phyloP scores from a whole-genome alignment of 2,797 vertebrate genomes.

The Sebastiscus tertius region DNA sequence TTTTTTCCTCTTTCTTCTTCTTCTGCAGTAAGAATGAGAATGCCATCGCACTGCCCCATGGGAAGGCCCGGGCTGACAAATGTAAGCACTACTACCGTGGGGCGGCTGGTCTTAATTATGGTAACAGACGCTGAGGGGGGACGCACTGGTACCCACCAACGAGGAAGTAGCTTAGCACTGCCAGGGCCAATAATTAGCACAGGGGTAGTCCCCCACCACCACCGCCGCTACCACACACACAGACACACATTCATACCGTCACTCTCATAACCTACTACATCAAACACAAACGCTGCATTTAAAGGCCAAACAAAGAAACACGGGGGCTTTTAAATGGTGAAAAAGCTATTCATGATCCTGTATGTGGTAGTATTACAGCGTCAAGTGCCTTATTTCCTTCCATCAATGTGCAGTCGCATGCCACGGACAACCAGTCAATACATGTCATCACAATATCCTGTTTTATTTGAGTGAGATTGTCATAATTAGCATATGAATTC shows the following conservation, averaged over 20 bases:
- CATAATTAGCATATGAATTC: no score
- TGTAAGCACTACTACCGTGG: slow-evolving; percentile 62
- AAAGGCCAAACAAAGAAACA: slow-evolving; percentile 29
- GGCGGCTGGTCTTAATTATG: slow-evolving; percentile 77
- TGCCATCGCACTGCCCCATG: slow-evolving; percentile 67
- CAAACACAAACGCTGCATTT: slow-evolving; percentile 44
- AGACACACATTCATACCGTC: slow-evolving; percentile 13
- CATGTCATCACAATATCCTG: no score
- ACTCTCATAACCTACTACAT: slow-evolving; percentile 22
- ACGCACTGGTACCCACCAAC: slow-evolving; percentile 63
- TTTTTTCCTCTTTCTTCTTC: slow-evolving; percentile 50
- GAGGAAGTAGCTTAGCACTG: slow-evolving; percentile 56
- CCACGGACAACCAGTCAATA: no score
- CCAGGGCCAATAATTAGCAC: slow-evolving; percentile 70
- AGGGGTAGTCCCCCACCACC: slow-evolving; percentile 11
- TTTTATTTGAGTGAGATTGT: no score
- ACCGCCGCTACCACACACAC: background rate
- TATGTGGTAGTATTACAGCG: background rate
- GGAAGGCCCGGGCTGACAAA: slow-evolving; percentile 71
- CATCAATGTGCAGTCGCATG: background rate
- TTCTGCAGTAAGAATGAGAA: slow-evolving; percentile 64
- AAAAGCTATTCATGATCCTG: slow-evolving; percentile 2
- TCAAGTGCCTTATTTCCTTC: slow-evolving; percentile 2
- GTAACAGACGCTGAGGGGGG: slow-evolving; percentile 72
- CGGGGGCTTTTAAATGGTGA: background rate